Base-by-base conservation (phyloP, 2,113 vertebrate genomes). In the Myotis brandtii region DNA sequence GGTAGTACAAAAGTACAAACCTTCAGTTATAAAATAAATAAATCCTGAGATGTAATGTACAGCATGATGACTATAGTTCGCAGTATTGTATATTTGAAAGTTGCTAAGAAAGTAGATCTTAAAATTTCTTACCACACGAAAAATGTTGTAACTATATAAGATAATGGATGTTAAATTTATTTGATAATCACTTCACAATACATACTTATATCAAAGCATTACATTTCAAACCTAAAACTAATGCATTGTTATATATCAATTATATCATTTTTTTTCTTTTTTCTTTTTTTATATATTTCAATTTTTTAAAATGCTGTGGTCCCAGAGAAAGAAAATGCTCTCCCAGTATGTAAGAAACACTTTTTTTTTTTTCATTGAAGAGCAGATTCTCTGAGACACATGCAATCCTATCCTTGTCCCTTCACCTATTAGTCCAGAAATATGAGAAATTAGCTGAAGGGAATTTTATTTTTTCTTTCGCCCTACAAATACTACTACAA, bases 321-420 rank as follows among this genome's bases (percentile, higher is more conserved):
- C 20, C n/a, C 37, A 80, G 34, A 96, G 89, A 59, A 83, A 85
- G 56, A 73, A 82, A 96, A 95, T 27, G 32, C 23, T 67, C 52
- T 40, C 75, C 32, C n/a, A 46, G n/a, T 66, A 12, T 37, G 37
- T 59, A 20, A 86, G 9, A 23, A 27, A 25, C 9, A 21, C 40
- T 77, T 46, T 43, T 43, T 43, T 43, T 43, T 70, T 13, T n/a
- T 43, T 43, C 40, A 50, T 17, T n/a, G 17, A 83, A 93, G 43
- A 83, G 20, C 40, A 89, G 67, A 79, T 89, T 96, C 56, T 86
- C 87, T 56, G 64, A 90, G 70, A 80, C 8, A 11, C 34, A 72
- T 43, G 62, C 21, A 95, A 37, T 37, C 48, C 69, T 69, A 0
- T 37, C 73, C 54, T 66, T 79, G 32, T 66, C 50, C 43, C 64